A percentile compares a stretch with the other conserved stretches of the same genome.
phyloP scores from a whole-genome alignment of 2,888 invertebrate species.

The Ormyrus rosae region DNA sequence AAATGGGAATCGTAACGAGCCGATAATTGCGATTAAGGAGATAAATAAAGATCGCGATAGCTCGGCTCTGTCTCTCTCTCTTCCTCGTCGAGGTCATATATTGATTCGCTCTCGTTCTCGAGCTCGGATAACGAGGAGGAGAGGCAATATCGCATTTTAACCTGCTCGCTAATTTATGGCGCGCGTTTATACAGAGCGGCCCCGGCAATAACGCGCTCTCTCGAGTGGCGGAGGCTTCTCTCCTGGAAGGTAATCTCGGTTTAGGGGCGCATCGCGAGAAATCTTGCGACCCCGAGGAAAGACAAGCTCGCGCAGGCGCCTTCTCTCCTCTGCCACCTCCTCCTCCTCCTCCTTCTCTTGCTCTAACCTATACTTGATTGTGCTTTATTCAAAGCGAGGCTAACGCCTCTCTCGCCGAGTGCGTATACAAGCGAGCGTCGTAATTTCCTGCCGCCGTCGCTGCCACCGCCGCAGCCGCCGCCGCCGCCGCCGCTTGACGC shows the following conservation, averaged over 20 bases:
- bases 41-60: slow-evolving; percentile 52
- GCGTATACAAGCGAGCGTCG: not conserved
- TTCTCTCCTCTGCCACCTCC: no score
- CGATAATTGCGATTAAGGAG: slow-evolving; percentile 52
- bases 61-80: not conserved
- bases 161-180: slow-evolving; percentile 56
- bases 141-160: slow-evolving; percentile 62
- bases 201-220: slow-evolving; percentile 63
- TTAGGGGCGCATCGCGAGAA: slow-evolving; percentile 59
- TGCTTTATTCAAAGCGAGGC: slow-evolving; percentile 45
- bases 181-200: slow-evolving; percentile 56
- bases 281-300: slow-evolving; percentile 51
- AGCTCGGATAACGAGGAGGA: slow-evolving; percentile 38
- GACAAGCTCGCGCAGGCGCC: not conserved
- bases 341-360: not conserved
- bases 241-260: slow-evolving; percentile 61
- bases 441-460: slow-evolving; percentile 41
- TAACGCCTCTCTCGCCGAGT: not conserved
- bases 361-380: slow-evolving; percentile 32
- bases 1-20: slow-evolving; percentile 51
- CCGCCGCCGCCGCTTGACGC: no score
- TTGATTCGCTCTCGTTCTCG: slow-evolving; percentile 21
- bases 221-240: slow-evolving; percentile 52
- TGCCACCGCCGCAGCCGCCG: no score
- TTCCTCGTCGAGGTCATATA: not conserved